Conservation (phyloP, 2,113 vertebrate genomes). For the Hymenochirus boettgeri region DNA sequence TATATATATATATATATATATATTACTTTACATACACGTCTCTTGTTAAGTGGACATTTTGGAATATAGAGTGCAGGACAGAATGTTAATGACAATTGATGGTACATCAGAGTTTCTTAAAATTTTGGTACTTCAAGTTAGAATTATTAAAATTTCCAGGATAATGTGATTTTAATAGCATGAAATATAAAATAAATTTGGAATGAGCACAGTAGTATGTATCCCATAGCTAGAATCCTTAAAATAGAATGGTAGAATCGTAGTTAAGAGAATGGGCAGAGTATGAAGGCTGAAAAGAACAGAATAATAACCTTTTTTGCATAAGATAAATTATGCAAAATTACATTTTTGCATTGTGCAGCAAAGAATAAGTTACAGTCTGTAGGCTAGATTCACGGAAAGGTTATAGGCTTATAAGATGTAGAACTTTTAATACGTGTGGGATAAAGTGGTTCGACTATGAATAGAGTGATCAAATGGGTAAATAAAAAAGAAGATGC, state of each 20-base stretch:
- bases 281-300: background rate
- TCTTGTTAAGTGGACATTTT: too few relatives aligned
- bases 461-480: too few relatives aligned
- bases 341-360: background rate
- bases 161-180: background rate
- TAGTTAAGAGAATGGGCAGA: background rate
- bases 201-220: background rate
- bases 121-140: background rate
- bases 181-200: conserved; percentile 2
- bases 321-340: background rate
- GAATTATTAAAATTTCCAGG: conserved; percentile 3
- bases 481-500: too few relatives aligned
- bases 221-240: conserved; percentile 4
- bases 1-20: too few relatives aligned
- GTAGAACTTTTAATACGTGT: background rate
- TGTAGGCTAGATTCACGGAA: background rate
- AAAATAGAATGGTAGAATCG: conserved; percentile 1
- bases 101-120: background rate
- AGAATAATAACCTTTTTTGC: background rate
- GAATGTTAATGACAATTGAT: too few relatives aligned
- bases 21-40: too few relatives aligned
- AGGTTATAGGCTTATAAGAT: background rate
- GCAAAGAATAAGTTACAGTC: background rate
- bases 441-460: too few relatives aligned
- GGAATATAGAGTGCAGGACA: background rate